Evolutionary conservation across 1,140 invertebrate species (phyloP).

Genomic region (Zaprionus gabonicus): DNA sequence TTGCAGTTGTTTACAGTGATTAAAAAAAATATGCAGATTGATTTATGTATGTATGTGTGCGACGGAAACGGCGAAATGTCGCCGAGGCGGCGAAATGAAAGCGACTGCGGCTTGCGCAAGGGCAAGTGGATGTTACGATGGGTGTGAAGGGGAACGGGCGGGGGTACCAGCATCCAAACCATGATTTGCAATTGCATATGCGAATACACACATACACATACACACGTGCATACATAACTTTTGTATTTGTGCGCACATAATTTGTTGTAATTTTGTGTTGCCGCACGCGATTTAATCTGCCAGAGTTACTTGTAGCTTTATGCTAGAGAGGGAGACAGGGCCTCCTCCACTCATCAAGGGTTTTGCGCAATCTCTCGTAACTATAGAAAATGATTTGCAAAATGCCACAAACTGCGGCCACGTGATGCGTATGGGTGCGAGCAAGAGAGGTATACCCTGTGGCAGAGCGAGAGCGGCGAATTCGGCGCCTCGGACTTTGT

Average conservation of each 20-base stretch:
- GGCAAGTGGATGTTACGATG: slow-evolving; percentile 8
- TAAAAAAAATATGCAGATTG: slow-evolving; percentile 22
- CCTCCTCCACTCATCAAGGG: slow-evolving; percentile 55
- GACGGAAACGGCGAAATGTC: slow-evolving; percentile 40
- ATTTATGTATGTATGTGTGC: background rate
- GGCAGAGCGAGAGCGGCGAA: background rate
- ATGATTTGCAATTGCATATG: slow-evolving; percentile 48
- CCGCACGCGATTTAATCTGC: slow-evolving; percentile 30
- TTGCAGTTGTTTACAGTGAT: slow-evolving; percentile 33
- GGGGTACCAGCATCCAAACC: background rate
- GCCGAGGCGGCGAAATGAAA: slow-evolving; percentile 25
- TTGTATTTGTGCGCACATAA: slow-evolving; percentile 3
- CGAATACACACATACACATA: background rate
- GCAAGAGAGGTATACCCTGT: slow-evolving; percentile 1
- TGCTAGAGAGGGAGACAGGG: slow-evolving; percentile 21
- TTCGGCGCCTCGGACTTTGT: slow-evolving; percentile 1
- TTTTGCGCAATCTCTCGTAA: slow-evolving; percentile 62
- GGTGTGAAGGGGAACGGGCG: slow-evolving; percentile 25
- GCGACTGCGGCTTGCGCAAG: slow-evolving; percentile 58
- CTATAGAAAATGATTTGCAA: slow-evolving; percentile 78
- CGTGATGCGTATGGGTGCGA: background rate
- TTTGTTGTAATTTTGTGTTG: slow-evolving; percentile 15
- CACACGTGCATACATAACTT: background rate
- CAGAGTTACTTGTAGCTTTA: slow-evolving; percentile 36
- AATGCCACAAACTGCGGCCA: slow-evolving; percentile 52